Conservation (phyloP, 2,888 invertebrate species). For the Pyrrhia umbra region DNA sequence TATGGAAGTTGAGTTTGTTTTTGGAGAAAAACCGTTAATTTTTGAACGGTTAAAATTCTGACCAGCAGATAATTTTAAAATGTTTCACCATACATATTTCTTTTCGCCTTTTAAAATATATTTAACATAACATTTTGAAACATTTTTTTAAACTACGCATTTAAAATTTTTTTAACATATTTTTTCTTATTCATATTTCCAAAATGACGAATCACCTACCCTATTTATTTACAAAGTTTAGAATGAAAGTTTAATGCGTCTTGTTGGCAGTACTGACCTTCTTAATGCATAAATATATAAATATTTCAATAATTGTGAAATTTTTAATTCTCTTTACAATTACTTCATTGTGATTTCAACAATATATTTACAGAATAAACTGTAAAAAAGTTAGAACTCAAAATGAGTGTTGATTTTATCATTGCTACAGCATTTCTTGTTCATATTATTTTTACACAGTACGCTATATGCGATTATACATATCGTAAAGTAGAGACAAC, state of each 20-base stretch:
- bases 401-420: conserved; percentile 7
- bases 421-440: neutral
- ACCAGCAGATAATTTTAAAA: conserved; percentile 77
- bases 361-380: conserved; percentile 42
- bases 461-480: too few relatives aligned
- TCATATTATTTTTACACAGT: too few relatives aligned
- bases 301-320: conserved; percentile 25
- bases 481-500: too few relatives aligned
- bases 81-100: conserved; percentile 50
- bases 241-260: conserved; percentile 39
- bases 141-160: conserved; percentile 42
- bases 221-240: conserved; percentile 62
- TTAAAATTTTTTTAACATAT: conserved; percentile 46
- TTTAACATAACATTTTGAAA: conserved; percentile 35
- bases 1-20: conserved; percentile 69
- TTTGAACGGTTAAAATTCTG: conserved; percentile 68
- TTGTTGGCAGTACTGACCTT: conserved; percentile 53
- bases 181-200: conserved; percentile 45
- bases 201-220: conserved; percentile 47
- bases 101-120: conserved; percentile 42
- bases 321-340: conserved; percentile 33
- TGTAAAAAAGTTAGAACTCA: conserved; percentile 22
- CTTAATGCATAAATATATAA: conserved; percentile 12
- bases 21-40: conserved; percentile 55
- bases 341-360: conserved; percentile 15